Evolutionary conservation across 2,797 vertebrate species (phyloP), one percentile per base, ranked within the genome.

Genomic region (Phrynocephalus forsythii): DNA sequence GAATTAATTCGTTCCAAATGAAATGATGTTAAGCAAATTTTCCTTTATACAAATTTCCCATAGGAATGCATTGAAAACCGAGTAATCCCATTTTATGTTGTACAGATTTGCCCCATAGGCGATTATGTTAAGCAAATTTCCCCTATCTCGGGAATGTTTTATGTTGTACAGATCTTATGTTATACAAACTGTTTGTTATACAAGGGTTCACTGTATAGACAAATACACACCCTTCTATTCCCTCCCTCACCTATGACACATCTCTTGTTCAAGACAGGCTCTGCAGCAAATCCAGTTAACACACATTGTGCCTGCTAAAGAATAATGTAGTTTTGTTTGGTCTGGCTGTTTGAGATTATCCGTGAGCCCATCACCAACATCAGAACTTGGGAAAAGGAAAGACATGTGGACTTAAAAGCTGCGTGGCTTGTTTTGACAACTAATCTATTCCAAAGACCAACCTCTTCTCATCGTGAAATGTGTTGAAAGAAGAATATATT

Each of bases 401-500:
- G 91, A 94, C 93, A 93, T 11, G 68, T 91, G 78, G 91, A 73
- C 84, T 94, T 90, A 83, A 87, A 85, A 86, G 91, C 92, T 93
- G 93, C 93, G 89, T 93, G 94, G 94, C 89, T 93, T 95, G 95
- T 95, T 95, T 95, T 94, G 91, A 94, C 91, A 94, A 91, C 83
- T 94, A 95, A 94, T 92, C 89, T 79, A 91, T 91, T 95, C 90
- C 92, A 95, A 94, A 94, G 88, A 93, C 87, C 88, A 95, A 95
- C 94, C 82, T 84, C 94, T 63, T 92, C 89, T 91, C 92, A 94
- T 94, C 94, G 94, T 87, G 71, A 87, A 89, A 92, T 0, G 94
- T 94, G 95, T 93, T 95, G 95, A 95, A 94, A 95, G 95, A 91
- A 88, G 91, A 94, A 91, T 94, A 90, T 94, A 95, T 95, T 95